Conservation (phyloP, 2,113 vertebrate genomes). For the Brachypodius melanocephalos region DNA sequence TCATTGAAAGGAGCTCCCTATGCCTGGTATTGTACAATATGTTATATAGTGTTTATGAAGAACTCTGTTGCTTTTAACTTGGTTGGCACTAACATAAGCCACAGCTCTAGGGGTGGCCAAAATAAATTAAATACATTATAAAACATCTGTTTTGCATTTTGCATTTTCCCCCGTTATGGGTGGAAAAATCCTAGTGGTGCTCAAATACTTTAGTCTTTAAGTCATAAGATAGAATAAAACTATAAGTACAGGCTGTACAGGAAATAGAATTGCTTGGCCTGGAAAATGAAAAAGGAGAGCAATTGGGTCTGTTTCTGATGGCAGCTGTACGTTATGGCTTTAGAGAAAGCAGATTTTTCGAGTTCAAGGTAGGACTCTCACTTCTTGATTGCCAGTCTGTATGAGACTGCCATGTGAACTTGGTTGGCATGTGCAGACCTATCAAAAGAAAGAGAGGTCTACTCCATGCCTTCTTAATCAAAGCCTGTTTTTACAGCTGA, state of each 20-base stretch:
- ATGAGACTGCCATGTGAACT: not conserved
- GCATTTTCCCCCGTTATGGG: not conserved
- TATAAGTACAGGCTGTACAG: conserved; percentile 35
- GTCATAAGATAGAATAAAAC: conserved; percentile 42
- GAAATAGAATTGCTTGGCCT: conserved; percentile 41
- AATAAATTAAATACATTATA: conserved; percentile 47
- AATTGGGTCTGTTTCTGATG: conserved; percentile 24
- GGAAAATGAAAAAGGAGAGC: conserved; percentile 40
- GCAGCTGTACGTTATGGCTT: conserved; percentile 23
- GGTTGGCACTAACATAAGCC: conserved; percentile 29
- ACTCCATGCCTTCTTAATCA: not conserved
- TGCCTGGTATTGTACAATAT: not conserved
- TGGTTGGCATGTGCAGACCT: not conserved
- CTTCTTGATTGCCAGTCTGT: not conserved
- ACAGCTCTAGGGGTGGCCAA: conserved; percentile 40
- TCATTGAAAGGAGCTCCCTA: not conserved
- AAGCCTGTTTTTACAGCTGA: not conserved
- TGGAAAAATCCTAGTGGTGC: conserved; percentile 39
- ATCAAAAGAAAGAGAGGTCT: not conserved
- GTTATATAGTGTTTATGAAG: not conserved
- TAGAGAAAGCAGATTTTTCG: conserved; percentile 17
- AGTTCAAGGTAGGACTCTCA: conserved; percentile 4
- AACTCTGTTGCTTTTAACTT: conserved; percentile 19
- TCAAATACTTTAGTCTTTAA: conserved; percentile 58
- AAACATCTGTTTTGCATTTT: conserved; percentile 32